Evolutionary conservation across 2,113 vertebrate species (phyloP).

Genomic region (Xenopus laevis): DNA sequence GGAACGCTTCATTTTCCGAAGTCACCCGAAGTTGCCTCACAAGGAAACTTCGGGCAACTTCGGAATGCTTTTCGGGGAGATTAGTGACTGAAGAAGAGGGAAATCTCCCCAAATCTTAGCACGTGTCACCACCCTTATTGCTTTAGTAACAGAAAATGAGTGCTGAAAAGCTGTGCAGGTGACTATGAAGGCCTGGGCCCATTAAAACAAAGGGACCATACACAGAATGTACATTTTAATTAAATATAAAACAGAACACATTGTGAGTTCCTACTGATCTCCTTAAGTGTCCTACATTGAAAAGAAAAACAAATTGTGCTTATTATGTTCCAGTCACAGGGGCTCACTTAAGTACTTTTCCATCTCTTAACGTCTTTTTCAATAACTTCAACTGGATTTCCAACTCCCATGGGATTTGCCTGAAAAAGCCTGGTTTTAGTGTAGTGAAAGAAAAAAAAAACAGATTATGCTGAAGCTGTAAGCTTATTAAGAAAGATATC

Average conservation of each 20-base stretch:
- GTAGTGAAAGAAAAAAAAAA: neutral
- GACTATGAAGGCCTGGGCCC: slow-evolving; percentile 21
- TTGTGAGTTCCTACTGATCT: slow-evolving; percentile 47
- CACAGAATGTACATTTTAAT: slow-evolving; percentile 42
- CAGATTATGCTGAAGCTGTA: slow-evolving; percentile 12
- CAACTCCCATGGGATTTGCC: slow-evolving; percentile 27
- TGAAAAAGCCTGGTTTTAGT: slow-evolving; percentile 34
- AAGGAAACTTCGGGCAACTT: no score
- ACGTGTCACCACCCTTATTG: no score
- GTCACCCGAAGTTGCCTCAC: no score
- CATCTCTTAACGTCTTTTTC: slow-evolving; percentile 45
- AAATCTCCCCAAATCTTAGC: no score
- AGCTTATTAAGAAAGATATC: slow-evolving; percentile 30
- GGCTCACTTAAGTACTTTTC: slow-evolving; percentile 41
- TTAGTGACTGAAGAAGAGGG: no score
- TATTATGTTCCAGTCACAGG: slow-evolving; percentile 41
- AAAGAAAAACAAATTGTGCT: slow-evolving; percentile 52
- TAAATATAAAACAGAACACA: slow-evolving; percentile 45
- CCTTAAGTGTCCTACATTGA: slow-evolving; percentile 46
- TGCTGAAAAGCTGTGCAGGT: slow-evolving; percentile 16
- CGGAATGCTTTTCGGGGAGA: no score
- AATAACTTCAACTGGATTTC: slow-evolving; percentile 45
- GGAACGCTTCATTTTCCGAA: no score
- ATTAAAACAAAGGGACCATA: slow-evolving; percentile 39
- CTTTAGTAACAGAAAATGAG: slow-evolving; percentile 30